Evolutionary conservation across 2,113 vertebrate species (phyloP).

Genomic region (Miniopterus natalensis): DNA sequence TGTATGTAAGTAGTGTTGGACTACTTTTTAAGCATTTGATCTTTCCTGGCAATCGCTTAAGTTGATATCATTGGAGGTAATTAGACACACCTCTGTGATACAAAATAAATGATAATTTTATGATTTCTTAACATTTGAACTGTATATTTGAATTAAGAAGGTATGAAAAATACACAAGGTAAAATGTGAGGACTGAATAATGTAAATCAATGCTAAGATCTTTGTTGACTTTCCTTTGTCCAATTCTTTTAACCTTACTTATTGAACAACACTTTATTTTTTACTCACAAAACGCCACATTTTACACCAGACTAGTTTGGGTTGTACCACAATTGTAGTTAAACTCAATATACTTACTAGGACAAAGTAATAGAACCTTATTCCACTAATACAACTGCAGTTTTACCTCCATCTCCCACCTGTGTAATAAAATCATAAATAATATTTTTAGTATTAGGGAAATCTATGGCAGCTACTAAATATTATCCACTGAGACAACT

Average conservation of each 20-base stretch:
- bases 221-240: neutral
- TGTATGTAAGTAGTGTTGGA: neutral
- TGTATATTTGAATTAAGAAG: slow-evolving; percentile 12
- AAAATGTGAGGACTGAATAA: neutral
- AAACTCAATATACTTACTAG: neutral
- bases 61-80: neutral
- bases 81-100: neutral
- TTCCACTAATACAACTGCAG: neutral
- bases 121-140: neutral
- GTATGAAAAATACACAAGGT: neutral
- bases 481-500: neutral
- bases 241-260: neutral
- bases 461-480: neutral
- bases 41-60: neutral
- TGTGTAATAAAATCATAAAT: neutral
- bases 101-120: neutral
- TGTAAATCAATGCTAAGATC: neutral
- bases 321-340: neutral
- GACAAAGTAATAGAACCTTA: neutral
- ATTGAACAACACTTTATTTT: neutral
- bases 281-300: neutral
- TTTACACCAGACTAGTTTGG: neutral
- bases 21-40: neutral
- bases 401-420: neutral
- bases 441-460: neutral